Conservation (phyloP, 2,113 vertebrate genomes). For the Lates calcarifer region DNA sequence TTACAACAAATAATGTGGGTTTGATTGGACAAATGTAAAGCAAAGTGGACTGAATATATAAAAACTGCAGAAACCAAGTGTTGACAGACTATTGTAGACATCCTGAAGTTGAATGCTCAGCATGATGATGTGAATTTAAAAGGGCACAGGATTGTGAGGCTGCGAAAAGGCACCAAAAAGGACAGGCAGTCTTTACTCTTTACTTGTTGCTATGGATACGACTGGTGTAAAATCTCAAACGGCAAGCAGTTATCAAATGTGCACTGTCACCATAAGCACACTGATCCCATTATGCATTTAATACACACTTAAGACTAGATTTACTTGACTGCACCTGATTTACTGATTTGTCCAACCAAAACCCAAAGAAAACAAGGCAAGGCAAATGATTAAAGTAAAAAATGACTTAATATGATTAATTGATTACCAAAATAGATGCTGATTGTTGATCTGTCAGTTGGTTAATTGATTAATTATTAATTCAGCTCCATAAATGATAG, state of each 20-base stretch:
- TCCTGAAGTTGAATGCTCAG: not conserved
- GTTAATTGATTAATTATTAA: no score
- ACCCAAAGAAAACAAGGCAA: no score
- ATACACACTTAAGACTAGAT: slow-evolving; percentile 1
- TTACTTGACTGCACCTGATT: not conserved
- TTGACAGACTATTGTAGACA: slow-evolving; percentile 27
- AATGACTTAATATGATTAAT: no score
- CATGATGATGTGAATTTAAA: slow-evolving; percentile 23
- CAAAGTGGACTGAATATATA: no score
- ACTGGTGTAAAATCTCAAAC: slow-evolving; percentile 14
- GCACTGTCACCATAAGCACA: slow-evolving; percentile 23
- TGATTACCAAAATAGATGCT: no score
- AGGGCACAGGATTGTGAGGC: slow-evolving; percentile 2
- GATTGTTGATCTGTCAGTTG: no score
- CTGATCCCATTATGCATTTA: slow-evolving; percentile 21
- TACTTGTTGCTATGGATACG: slow-evolving; percentile 52
- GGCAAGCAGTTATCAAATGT: slow-evolving; percentile 4
- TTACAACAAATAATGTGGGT: not conserved
- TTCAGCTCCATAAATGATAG: no score
- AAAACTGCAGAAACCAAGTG: slow-evolving; percentile 18
- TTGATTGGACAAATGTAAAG: no score
- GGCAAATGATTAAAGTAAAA: no score
- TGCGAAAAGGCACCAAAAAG: slow-evolving; percentile 24
- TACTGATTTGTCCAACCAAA: no score
- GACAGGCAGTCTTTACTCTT: slow-evolving; percentile 16